phyloP scores from a whole-genome alignment of 2,113 vertebrate species.

The Isichthys henryi region DNA sequence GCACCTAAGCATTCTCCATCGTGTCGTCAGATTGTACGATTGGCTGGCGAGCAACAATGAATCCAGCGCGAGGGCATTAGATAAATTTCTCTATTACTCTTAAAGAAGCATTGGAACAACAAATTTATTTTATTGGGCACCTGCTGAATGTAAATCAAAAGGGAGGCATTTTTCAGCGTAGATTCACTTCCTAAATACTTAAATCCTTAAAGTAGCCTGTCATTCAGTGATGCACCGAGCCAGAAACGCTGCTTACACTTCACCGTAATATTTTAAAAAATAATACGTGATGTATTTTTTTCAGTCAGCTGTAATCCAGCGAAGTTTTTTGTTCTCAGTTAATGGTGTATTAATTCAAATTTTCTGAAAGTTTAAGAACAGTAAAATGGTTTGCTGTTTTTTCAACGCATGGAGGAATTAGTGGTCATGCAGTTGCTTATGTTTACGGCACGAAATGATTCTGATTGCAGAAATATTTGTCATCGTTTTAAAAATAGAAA shows the following conservation, averaged over 20 bases:
- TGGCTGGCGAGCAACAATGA: conserved; percentile 92
- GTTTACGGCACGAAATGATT: neutral
- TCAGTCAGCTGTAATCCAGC: neutral
- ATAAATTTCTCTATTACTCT: conserved; percentile 70
- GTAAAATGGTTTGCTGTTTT: neutral
- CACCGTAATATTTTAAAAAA: neutral
- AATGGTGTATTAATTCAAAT: neutral
- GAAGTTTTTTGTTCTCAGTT: neutral
- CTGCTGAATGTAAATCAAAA: conserved; percentile 18
- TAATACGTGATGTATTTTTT: neutral
- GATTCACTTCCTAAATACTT: conserved; percentile 4
- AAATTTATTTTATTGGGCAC: conserved; percentile 3
- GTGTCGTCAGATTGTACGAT: conserved; percentile 87
- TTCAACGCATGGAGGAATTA: neutral
- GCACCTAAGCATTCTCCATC: conserved; percentile 77
- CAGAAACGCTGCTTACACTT: neutral
- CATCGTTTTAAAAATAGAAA: neutral
- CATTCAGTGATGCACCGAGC: neutral
- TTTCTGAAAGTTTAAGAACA: neutral
- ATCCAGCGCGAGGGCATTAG: conserved; percentile 81
- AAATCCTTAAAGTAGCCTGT: neutral
- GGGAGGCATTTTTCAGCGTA: neutral
- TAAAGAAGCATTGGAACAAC: conserved; percentile 39
- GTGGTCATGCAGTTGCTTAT: neutral
- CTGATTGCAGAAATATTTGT: neutral